Evolutionary conservation across 2,113 vertebrate genomes (phyloP).

Genomic region (Chionodraco myersi): DNA sequence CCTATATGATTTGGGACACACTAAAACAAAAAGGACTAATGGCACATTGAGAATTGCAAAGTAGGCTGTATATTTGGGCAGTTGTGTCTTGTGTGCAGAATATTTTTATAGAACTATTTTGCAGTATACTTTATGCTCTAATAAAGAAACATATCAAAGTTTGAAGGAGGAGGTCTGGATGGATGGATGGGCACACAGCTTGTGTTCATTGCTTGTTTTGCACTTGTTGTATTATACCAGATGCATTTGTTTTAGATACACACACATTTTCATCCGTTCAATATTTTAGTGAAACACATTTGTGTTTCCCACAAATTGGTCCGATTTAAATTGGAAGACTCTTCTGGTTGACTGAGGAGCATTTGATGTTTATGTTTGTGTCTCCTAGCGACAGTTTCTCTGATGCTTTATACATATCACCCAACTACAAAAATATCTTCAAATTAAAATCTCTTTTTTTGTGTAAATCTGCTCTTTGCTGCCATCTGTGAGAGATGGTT

Average conservation of each 20-base stretch:
- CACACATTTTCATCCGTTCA: constrained; percentile 27
- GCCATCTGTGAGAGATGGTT: constrained; percentile 76
- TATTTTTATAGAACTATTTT: not conserved
- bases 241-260: constrained; percentile 16
- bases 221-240: constrained; percentile 6
- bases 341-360: constrained; percentile 29
- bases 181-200: not conserved
- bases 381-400: constrained; percentile 54
- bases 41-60: constrained; percentile 15
- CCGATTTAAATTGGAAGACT: constrained; percentile 27
- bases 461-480: constrained; percentile 62
- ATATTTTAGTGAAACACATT: constrained; percentile 23
- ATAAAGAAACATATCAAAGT: not conserved
- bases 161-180: not conserved
- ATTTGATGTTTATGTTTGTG: constrained; percentile 58
- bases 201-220: not conserved
- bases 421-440: constrained; percentile 51
- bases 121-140: not conserved
- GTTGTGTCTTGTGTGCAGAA: not conserved
- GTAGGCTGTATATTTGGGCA: constrained; percentile 8
- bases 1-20: constrained; percentile 12
- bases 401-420: constrained; percentile 29
- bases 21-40: constrained; percentile 35
- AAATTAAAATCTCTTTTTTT: constrained; percentile 62
- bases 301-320: constrained; percentile 23